Evolutionary conservation across 2,113 vertebrate genomes (phyloP), one percentile per base, ranked within the genome.

Genomic region (Charina bottae): DNA sequence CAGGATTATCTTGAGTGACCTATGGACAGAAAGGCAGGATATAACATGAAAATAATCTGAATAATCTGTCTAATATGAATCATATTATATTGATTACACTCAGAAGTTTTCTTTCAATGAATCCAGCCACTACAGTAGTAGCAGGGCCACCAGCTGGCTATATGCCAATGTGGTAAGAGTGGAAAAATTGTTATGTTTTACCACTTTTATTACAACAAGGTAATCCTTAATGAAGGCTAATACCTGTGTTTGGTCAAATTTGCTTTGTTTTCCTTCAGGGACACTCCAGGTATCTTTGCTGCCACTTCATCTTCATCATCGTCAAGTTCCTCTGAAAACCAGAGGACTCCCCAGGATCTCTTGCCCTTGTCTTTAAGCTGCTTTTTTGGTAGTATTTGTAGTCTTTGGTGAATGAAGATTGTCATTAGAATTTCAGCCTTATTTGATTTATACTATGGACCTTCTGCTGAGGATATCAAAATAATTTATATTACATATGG

Each of bases 361-460:
- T 93, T 95, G 93, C 56, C 93, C 58, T 59, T 93, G 83, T 89
- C 94, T 95, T 83, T 94, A 93, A 96, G 85, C 24, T 94, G 84
- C 72, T 93, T 93, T 90, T 83, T 95, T 95, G 90, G 91, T 92
- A 89, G 87, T 46, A 10, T 86, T 90, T 78, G n/a, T 72, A 90
- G 24, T 92, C 87, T 11, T 23, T 10, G 93, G 91, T 53, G 91
- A 85, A 94, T 53, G 10, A 24, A 91, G 4, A 7, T 94, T 42
- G 60, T 93, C 93, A 93, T 28, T 26, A 83, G 56, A 6, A n/a
- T n/a, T 83, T 13, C 21, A 56, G 33, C 23, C n/a, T 55, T 78
- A 26, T 56, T 28, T 56, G 11, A 17, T 7, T n/a, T 42, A 83
- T 58, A 26, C 13, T 17, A 53, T 23, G 15, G n/a, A 15, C 78